These are phyloP conservation scores for Galeopterus variegatus DNA, from an alignment of 2,113 vertebrate genomes.

Conservation along the genomic window DNA sequence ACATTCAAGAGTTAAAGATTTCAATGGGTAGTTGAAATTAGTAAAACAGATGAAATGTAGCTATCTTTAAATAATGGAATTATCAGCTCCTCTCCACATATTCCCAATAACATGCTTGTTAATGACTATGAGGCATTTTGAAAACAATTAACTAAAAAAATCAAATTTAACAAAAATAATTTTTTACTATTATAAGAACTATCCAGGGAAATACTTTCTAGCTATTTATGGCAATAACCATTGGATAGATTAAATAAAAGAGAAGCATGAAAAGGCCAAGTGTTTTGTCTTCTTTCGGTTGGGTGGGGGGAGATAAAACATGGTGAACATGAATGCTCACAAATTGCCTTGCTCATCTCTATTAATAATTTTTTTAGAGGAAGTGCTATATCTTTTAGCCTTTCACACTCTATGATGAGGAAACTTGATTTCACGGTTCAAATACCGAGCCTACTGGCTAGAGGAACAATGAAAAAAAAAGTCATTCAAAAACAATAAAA, in stretches of 20 bases:
- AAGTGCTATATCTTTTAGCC: not conserved
- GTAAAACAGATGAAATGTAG: not conserved
- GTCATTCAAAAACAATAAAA: not conserved
- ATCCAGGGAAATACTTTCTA: not conserved
- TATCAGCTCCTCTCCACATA: not conserved
- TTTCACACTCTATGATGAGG: slow-evolving; percentile 16
- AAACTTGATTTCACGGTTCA: slow-evolving; percentile 68
- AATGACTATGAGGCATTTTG: not conserved
- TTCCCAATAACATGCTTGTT: not conserved
- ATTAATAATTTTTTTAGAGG: not conserved
- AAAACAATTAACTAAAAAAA: not conserved
- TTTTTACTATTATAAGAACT: not conserved
- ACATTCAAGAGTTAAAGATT: not conserved
- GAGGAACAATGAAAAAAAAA: not conserved
- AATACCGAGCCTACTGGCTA: slow-evolving; percentile 20
- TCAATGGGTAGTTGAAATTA: not conserved
- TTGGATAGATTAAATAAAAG: not conserved
- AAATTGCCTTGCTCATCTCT: not conserved
- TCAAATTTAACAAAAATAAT: not conserved
- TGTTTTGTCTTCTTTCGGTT: not conserved
- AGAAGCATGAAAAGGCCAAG: not conserved
- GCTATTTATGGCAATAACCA: not conserved
- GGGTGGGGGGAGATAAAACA: not conserved
- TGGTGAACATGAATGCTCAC: not conserved
- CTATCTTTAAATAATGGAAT: not conserved